Base-by-base conservation (phyloP, 2,113 vertebrate species). In the Cromileptes altivelis region DNA sequence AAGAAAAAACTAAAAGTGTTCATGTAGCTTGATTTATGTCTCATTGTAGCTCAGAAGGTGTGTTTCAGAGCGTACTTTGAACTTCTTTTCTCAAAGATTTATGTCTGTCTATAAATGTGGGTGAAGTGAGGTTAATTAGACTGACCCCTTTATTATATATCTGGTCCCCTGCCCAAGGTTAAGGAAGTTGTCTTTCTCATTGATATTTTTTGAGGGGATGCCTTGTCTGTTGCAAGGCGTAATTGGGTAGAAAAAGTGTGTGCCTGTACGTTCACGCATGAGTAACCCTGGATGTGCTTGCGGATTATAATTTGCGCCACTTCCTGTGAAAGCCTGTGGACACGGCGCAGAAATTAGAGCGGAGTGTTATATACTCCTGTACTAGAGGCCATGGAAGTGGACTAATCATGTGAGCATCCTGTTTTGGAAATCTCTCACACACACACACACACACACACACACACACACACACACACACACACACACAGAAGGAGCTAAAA, bases 361-460 rank as follows among this genome's bases (percentile, higher is more conserved):
- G 14, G n/a, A 53, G 77, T 79, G 73, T 81, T 90, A 67, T 57
- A 57, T 77, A 70, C 80, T 89, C 75, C 52, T 81, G 45, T n/a
- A 78, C 92, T 45, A 61, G 78, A 90, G 89, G 88, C 85, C 69
- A 72, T 75, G 88, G 85, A 91, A 91, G 81, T 78, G 49, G 73
- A 81, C 78, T 88, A 76, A 89, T 89, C 75, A 82, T 84, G 77
- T 64, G 70, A 64, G 63, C 82, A 80, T 86, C 63, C 84, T 85
- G 83, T 84, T 79, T 86, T 1, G 1, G 50, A 77, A 70, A 25
- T 2, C 57, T 42, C 63, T 2, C 63, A 17, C n/a, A n/a, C n/a
- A n/a, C n/a, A n/a, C n/a, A n/a, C n/a, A n/a, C n/a, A n/a, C n/a
- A n/a, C 27, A 27, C 27, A 27, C 3, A 4, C 27, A 27, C 27